Conservation (phyloP, 2,888 invertebrate genomes). For the Phaonia tiefii region DNA sequence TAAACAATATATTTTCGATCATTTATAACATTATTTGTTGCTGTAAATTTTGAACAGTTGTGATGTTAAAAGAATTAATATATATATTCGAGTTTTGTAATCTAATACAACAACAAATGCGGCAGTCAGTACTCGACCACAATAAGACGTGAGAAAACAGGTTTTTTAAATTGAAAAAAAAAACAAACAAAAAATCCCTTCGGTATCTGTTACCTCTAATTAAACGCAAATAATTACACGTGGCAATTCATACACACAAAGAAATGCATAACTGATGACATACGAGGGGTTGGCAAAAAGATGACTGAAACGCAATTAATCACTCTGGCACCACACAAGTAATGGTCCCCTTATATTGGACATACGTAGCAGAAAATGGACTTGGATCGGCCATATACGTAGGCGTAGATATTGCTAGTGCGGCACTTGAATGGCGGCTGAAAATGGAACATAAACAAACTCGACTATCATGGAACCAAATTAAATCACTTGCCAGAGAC, state of each 20-base stretch:
- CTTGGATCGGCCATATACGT: no score
- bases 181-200: constrained; percentile 30
- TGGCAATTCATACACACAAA: constrained; percentile 32
- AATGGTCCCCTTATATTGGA: no score
- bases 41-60: neutral
- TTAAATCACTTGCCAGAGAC: no score
- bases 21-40: constrained; percentile 1
- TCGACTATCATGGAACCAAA: no score
- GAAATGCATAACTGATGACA: constrained; percentile 1
- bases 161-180: constrained; percentile 25
- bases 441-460: no score
- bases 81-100: neutral
- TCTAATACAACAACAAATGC: constrained; percentile 17
- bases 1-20: no score
- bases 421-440: no score
- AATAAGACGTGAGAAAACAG: constrained; percentile 46
- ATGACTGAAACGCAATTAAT: no score
- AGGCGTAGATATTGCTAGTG: no score
- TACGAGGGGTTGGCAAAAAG: neutral
- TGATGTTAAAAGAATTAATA: constrained; percentile 29
- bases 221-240: constrained; percentile 50
- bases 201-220: constrained; percentile 40
- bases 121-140: constrained; percentile 2
- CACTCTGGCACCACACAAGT: no score
- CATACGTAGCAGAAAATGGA: no score